Base-by-base conservation (phyloP, 2,888 invertebrate species). In the Philopedon plagiatum region DNA sequence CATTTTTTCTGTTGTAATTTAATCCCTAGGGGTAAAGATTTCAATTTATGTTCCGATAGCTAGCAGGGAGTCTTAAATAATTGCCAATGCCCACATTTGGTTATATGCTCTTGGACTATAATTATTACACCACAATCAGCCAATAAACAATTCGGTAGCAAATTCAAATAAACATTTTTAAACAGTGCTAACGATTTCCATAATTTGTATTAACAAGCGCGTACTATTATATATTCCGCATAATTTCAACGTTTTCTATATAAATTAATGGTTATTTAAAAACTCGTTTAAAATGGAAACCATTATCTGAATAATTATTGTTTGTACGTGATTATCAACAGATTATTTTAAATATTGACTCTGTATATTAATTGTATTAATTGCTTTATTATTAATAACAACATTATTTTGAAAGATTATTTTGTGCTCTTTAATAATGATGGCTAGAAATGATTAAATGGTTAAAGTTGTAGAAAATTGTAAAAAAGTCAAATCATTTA, bases 221-320 rank as follows among this genome's bases (percentile, higher is more conserved):
- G 15, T 29, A 56, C 39, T 65, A 65, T 56, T 65, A 65, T 57
- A 65, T 57, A 19, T 57, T 57, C 65, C 57, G 65, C 65, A 57
- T 65, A 65, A 65, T 65, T 65, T 44, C 13, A 56, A 29, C 57
- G 56, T 57, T 65, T 65, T 65, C 65, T 65, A 39, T 41, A 65
- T 65, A 65, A 65, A 65, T 65, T 65, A 65, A 21, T 57, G 57
- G 29, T 56, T 65, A 29, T 57, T 65, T 65, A 57, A 65, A 63
- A 65, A 65, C 64, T 26, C 56, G 41, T 56, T 44, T 44, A 60
- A 37, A 60, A 32, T 61, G 41, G 29, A 44, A 61, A 44, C 61
- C 26, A 61, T 61, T 46, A 61, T 41, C 39, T 26, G 46, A 44
- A 44, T 46, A 61, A 61, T 61, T 61, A 46, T 46, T 46, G 21